Evolutionary conservation across 2,113 vertebrate species (phyloP), one percentile per base, ranked within the genome.

Genomic region (Thomomys bottae): DNA sequence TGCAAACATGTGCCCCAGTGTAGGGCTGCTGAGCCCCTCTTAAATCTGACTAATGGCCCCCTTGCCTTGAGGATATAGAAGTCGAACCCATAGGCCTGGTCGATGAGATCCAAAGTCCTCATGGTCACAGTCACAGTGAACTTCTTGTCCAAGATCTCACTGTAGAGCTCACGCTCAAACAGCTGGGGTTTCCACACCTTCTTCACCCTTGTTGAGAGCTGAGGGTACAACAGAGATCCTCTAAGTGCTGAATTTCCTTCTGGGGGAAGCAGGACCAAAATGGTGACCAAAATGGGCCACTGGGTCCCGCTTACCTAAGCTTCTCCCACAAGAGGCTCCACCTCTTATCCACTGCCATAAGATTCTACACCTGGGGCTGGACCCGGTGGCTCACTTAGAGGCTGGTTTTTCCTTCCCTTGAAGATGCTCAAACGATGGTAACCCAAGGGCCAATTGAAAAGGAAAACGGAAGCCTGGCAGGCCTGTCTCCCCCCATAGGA

Each of bases 141-240:
- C 24, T 94, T 99, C 88, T 98, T 97, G 81, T 99, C 98, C 0
- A 99, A 97, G 97, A 99, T 99, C 97, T 99, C 99, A 10, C 99
- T 99, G 97, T 99, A 99, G 36, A 99, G 96, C 87, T 98, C 98
- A 11, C 98, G 98, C 18, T 96, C 91, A 6, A 99, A 98, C 20
- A 99, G 94, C 97, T 99, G 99, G 0, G 99, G 99, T 96, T 99
- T 99, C 99, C 99, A 99, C 0, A 89, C 94, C 94, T 99, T 99
- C 94, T 92, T 98, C 85, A 99, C 28, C 72, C 98, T 97, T 40
- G 91, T 97, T 0, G 98, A 98, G 88, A 99, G 97, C 99, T 99
- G 85, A 42, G 21, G 71, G 17, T 26, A n/a, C 1, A 59, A 57
- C 20, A 72, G 71, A 87, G 7, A 32, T 18, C 2, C 18, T 0